These are phyloP conservation scores for Polymixis lichenea DNA, from an alignment of 2,888 invertebrate species.

Conservation along the genomic window DNA sequence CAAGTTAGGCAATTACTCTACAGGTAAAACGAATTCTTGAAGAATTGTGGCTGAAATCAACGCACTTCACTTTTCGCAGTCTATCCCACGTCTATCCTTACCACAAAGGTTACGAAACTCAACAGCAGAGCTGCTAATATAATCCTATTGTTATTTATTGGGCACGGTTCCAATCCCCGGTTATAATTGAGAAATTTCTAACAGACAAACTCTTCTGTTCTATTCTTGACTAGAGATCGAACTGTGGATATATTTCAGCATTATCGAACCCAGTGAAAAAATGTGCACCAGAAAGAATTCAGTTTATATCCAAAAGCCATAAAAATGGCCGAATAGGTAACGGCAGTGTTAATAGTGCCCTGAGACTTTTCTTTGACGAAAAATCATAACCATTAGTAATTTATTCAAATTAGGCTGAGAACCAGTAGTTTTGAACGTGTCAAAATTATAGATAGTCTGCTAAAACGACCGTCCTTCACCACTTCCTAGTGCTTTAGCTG, in stretches of 20 bases:
- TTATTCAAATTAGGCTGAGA: no score
- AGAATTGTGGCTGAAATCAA: not conserved
- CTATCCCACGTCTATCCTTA: slow-evolving; percentile 21
- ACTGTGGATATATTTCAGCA: slow-evolving; percentile 3
- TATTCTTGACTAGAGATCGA: slow-evolving; percentile 49
- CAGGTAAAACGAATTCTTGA: not conserved
- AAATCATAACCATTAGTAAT: not conserved
- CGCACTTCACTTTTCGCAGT: slow-evolving; percentile 2
- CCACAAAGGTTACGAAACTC: slow-evolving; percentile 44
- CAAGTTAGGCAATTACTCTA: no score
- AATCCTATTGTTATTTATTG: slow-evolving; percentile 54
- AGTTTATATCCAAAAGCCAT: not conserved
- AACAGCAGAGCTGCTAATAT: slow-evolving; percentile 31
- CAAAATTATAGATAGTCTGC: no score
- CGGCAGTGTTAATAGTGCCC: not conserved
- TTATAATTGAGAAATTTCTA: slow-evolving; percentile 58
- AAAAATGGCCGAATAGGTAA: not conserved
- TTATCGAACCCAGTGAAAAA: not conserved
- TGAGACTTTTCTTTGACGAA: no score
- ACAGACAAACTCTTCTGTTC: slow-evolving; percentile 45
- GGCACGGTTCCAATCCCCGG: slow-evolving; percentile 54
- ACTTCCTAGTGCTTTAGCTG: no score
- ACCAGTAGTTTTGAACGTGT: no score
- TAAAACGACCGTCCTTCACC: no score
- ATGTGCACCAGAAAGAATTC: not conserved